Evolutionary conservation across 2,797 vertebrate genomes (phyloP).

Genomic region (Rhinogobio ventralis): DNA sequence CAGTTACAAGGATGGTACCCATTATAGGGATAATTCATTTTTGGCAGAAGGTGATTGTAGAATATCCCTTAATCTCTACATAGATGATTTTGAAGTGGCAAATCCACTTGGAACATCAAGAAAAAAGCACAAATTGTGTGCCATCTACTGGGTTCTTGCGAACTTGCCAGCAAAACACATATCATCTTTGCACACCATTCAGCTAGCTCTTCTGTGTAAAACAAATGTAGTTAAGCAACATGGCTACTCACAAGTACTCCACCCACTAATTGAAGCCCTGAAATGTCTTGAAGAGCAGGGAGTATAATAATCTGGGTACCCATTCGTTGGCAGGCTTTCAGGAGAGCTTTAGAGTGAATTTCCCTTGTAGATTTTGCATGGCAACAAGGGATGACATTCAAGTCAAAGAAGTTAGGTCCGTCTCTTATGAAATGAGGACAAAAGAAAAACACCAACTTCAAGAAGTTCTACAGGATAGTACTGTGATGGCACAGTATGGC

Average conservation of each 20-base stretch:
- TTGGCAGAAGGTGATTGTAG: background rate
- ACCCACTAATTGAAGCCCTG: background rate
- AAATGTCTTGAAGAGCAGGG: background rate
- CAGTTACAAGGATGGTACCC: background rate
- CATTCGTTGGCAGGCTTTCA: background rate
- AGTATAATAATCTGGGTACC: background rate
- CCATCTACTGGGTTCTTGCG: background rate
- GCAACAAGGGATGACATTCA: background rate
- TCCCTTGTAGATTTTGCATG: background rate
- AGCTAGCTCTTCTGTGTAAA: background rate
- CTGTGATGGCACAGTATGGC: background rate
- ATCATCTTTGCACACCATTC: background rate
- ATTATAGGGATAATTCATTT: background rate
- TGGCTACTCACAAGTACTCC: background rate
- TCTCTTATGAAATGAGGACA: background rate
- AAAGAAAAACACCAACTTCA: background rate
- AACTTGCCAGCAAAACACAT: background rate
- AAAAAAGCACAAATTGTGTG: background rate
- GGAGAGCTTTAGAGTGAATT: background rate
- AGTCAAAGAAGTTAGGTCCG: background rate
- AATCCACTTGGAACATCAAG: background rate
- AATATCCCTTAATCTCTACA: conserved; percentile 5
- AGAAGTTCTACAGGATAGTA: background rate
- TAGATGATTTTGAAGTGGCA: background rate
- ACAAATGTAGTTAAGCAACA: background rate